phyloP scores from a whole-genome alignment of 92 coral and sea anemone species.

The Umimayanthus kanabou region DNA sequence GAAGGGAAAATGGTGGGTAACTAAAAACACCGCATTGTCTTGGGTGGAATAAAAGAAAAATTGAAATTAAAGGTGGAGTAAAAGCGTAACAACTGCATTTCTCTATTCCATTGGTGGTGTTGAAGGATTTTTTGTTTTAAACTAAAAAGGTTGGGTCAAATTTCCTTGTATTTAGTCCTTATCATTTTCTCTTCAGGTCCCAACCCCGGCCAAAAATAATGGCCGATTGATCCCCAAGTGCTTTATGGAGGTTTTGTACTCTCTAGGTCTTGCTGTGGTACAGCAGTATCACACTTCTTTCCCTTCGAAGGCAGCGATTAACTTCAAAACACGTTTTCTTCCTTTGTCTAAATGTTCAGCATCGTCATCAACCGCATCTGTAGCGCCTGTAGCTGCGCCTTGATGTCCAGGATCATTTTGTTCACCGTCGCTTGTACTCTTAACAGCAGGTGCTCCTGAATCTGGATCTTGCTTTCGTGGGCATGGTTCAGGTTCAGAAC shows the following conservation, averaged over 20 bases:
- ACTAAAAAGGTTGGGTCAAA: too few species aligned
- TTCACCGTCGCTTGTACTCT: neutral
- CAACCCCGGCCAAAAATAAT: too few species aligned
- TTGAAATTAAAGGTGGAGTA: too few species aligned
- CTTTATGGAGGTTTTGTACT: neutral
- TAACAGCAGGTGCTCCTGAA: neutral
- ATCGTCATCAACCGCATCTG: conserved; percentile 6
- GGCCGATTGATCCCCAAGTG: too few species aligned
- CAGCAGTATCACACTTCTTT: conserved; percentile 35
- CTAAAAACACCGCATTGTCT: too few species aligned
- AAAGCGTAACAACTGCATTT: too few species aligned
- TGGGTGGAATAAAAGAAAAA: too few species aligned
- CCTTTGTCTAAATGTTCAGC: conserved; percentile 45
- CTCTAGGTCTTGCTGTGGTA: conserved; percentile 1
- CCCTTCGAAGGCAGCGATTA: conserved; percentile 84
- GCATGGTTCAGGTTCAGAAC: neutral
- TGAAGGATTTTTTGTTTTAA: too few species aligned
- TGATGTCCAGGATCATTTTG: neutral
- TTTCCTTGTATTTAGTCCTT: too few species aligned
- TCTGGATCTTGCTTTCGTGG: neutral
- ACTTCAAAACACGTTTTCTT: conserved; percentile 60
- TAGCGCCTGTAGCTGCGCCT: neutral
- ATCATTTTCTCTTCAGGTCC: too few species aligned
- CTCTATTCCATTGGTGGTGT: too few species aligned
- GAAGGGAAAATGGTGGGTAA: too few species aligned